A percentile compares a stretch with the other conserved stretches of the same genome.
Conservation (phyloP, 2,888 invertebrate genomes). For the Tinea semifulvella region DNA sequence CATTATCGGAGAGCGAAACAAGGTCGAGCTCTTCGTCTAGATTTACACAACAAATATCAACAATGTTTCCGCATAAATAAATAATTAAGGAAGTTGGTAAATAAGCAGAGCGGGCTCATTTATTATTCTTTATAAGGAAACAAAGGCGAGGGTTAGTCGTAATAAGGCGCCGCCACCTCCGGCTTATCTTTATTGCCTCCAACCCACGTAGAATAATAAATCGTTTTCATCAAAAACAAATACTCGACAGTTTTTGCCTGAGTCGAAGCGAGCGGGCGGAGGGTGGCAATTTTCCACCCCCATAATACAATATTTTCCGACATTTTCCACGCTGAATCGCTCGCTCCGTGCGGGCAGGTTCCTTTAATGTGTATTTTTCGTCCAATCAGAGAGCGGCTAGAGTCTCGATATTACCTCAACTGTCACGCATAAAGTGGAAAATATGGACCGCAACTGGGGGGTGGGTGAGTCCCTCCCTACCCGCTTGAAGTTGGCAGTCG, state of each 20-base stretch:
- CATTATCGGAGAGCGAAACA: slow-evolving; percentile 5
- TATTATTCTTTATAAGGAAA: slow-evolving; percentile 69
- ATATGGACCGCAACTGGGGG: slow-evolving; percentile 65
- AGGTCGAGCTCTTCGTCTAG: slow-evolving; percentile 10
- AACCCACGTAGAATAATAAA: slow-evolving; percentile 69
- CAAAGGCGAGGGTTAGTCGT: slow-evolving; percentile 68
- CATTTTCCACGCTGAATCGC: slow-evolving; percentile 68
- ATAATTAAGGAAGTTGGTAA: slow-evolving; percentile 65
- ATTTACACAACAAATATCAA: slow-evolving; percentile 52
- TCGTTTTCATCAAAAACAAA: slow-evolving; percentile 69
- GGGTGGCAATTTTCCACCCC: slow-evolving; percentile 68
- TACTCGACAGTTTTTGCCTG: slow-evolving; percentile 68
- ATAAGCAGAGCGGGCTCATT: slow-evolving; percentile 65
- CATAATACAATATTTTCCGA: slow-evolving; percentile 68
- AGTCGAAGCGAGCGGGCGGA: slow-evolving; percentile 61
- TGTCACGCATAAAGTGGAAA: slow-evolving; percentile 70
- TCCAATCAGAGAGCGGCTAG: slow-evolving; percentile 67
- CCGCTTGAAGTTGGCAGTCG: slow-evolving; percentile 22
- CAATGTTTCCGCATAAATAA: slow-evolving; percentile 60
- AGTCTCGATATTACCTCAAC: slow-evolving; percentile 70
- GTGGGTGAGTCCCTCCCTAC: slow-evolving; percentile 28
- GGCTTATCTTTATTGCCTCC: slow-evolving; percentile 69
- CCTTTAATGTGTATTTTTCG: slow-evolving; percentile 69
- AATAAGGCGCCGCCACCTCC: slow-evolving; percentile 67
- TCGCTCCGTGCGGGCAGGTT: slow-evolving; percentile 63